A percentile compares a stretch with the other conserved stretches of the same genome.
Conservation (phyloP, 2,113 vertebrate species). For the Pterophyllum scalare region DNA sequence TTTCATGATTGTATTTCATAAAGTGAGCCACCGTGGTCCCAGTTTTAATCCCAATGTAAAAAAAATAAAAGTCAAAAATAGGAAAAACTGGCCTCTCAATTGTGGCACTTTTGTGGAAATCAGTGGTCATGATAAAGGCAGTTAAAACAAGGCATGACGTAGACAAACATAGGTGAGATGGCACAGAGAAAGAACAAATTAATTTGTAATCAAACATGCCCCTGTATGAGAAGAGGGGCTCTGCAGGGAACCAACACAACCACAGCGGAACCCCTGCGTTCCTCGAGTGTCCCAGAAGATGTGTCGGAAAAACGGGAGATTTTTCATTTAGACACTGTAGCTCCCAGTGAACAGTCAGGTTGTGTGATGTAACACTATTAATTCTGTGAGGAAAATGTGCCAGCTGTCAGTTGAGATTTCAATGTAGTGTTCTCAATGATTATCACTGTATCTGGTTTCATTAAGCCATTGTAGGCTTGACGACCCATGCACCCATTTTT, state of each 20-base stretch:
- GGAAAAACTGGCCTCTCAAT: not conserved
- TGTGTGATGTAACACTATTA: not conserved
- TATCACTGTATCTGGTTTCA: not conserved
- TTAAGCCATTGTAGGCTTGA: not conserved
- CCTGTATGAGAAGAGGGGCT: conserved; percentile 15
- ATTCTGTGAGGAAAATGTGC: not conserved
- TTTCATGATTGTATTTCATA: conserved; percentile 25
- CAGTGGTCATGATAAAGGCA: no score
- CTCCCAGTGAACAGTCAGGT: not conserved
- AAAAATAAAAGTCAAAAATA: conserved; percentile 9
- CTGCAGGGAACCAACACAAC: not conserved
- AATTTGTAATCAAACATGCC: not conserved
- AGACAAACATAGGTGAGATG: not conserved
- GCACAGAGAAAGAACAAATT: not conserved
- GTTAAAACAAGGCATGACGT: not conserved
- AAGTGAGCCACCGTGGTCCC: conserved; percentile 6
- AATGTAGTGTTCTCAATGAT: not conserved
- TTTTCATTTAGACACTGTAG: conserved; percentile 14
- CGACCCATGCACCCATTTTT: not conserved
- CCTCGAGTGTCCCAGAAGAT: not conserved
- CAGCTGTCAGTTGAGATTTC: not conserved
- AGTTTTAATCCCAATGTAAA: conserved; percentile 16
- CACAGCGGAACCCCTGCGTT: conserved; percentile 12
- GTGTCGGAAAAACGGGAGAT: not conserved
- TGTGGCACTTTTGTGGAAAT: not conserved